Evolutionary conservation across 2,888 invertebrate species (phyloP), one percentile per base, ranked within the genome.

Genomic region (Smittia sp.): DNA sequence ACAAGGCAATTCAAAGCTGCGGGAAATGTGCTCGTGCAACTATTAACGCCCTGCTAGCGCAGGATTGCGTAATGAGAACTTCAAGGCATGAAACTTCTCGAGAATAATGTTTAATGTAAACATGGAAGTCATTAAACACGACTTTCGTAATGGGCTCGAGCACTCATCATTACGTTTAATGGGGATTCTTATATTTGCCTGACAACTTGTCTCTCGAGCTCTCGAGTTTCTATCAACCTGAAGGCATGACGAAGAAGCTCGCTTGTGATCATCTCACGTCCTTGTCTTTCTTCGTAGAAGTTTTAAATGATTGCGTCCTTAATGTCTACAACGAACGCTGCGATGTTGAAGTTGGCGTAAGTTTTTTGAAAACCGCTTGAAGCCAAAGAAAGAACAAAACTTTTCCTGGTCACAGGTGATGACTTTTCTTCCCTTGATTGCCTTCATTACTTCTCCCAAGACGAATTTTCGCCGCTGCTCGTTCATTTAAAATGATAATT

Each of bases 161-260:
- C 69, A 69, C 69, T 54, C 69, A 54, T 69, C 69, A 69, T 69
- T 69, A 69, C 25, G 46, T 69, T 54, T 69, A 54, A 54, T 69
- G 52, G 46, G 18, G 1, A 24, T 15, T 25, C n/a, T n/a, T 27
- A 15, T 66, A 58, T 58, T 63, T 63, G 15, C 22, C 22, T 11
- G 18, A 6, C 20, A 13, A 27, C 20, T n/a, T 27, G 27, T n/a
- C 18, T 20, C 9, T 20, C 9, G 20, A 63, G 27, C 63, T 22
- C 25, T 63, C 58, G n/a, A 46, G 52, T 46, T 58, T 20, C 58
- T 58, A n/a, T 22, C 15, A 58, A 11, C 58, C 20, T 58, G 20
- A 58, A 46, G 58, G 58, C 58, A 46, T 15, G 46, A 46, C n/a
- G 46, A 46, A 13, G 46, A n/a, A 46, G 46, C 15, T 46, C 46